These are phyloP conservation scores for Agonopterix subpropinquella DNA, from an alignment of 2,888 invertebrate genomes.

Conservation along the genomic window DNA sequence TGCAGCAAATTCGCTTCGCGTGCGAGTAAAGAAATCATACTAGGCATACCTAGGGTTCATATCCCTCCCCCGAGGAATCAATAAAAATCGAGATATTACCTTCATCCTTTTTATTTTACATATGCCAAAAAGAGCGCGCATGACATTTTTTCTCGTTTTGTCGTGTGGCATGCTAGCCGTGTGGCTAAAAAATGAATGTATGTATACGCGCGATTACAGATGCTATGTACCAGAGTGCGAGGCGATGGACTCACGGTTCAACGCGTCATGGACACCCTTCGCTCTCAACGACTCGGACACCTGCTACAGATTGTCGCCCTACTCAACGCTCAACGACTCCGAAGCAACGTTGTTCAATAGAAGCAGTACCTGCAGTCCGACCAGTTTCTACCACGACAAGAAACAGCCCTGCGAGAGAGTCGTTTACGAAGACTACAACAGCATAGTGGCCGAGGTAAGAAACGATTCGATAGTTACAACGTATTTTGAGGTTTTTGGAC, in stretches of 20 bases:
- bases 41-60: too few relatives aligned
- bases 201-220: conserved; percentile 24
- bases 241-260: conserved; percentile 25
- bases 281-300: conserved; percentile 48
- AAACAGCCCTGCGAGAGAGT: conserved; percentile 68
- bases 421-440: conserved; percentile 76
- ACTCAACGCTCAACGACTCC: conserved; percentile 8
- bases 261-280: conserved; percentile 67
- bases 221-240: conserved; percentile 59
- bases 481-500: too few relatives aligned
- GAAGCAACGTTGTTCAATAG: background rate
- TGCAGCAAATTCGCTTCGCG: too few relatives aligned
- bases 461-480: too few relatives aligned
- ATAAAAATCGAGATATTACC: too few relatives aligned
- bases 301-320: conserved; percentile 46
- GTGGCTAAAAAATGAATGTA: too few relatives aligned
- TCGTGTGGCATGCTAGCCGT: too few relatives aligned
- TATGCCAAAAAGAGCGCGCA: too few relatives aligned
- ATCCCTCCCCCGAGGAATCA: too few relatives aligned
- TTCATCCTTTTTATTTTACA: too few relatives aligned
- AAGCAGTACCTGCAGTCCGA: conserved; percentile 40
- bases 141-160: too few relatives aligned
- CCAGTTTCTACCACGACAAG: conserved; percentile 39
- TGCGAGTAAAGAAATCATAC: too few relatives aligned
- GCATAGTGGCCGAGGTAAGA: conserved; percentile 80